Evolutionary conservation across 2,797 vertebrate genomes (phyloP).

Genomic region (Smutsia gigantea): DNA sequence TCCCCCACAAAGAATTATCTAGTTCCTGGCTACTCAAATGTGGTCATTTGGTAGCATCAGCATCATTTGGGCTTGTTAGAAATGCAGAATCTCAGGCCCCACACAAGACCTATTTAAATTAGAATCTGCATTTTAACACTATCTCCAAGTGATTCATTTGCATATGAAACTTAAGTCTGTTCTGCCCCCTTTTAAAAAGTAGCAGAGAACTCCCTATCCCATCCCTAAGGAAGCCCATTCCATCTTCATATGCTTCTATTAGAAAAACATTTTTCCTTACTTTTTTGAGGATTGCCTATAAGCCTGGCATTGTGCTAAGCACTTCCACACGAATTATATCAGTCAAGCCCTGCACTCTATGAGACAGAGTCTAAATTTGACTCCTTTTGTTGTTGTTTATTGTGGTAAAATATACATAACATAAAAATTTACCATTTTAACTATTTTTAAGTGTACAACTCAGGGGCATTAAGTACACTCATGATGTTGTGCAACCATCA

Average conservation of each 20-base stretch:
- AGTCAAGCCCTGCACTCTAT: not conserved
- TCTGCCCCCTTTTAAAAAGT: not conserved
- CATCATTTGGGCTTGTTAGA: not conserved
- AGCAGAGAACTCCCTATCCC: not conserved
- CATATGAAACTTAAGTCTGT: slow-evolving; percentile 21
- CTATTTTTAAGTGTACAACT: too few species aligned
- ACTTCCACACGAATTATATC: not conserved
- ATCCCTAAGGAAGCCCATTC: not conserved
- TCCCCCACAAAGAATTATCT: not conserved
- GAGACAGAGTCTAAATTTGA: not conserved
- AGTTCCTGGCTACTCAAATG: not conserved
- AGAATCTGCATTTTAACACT: slow-evolving; percentile 15
- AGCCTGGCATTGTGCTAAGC: not conserved
- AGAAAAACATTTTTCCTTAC: not conserved
- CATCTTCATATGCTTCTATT: not conserved
- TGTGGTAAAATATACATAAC: slow-evolving; percentile 12
- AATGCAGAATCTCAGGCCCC: slow-evolving; percentile 5
- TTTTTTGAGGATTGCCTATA: not conserved
- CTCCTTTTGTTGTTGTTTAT: not conserved
- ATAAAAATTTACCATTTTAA: slow-evolving; percentile 30
- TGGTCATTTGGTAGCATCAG: not conserved
- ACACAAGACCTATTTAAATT: not conserved
- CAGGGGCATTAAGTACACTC: too few species aligned
- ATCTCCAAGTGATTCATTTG: not conserved
- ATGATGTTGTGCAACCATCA: too few species aligned